These are phyloP conservation scores for Larimichthys polyactis DNA, from an alignment of 2,113 vertebrate species.

Conservation along the genomic window DNA sequence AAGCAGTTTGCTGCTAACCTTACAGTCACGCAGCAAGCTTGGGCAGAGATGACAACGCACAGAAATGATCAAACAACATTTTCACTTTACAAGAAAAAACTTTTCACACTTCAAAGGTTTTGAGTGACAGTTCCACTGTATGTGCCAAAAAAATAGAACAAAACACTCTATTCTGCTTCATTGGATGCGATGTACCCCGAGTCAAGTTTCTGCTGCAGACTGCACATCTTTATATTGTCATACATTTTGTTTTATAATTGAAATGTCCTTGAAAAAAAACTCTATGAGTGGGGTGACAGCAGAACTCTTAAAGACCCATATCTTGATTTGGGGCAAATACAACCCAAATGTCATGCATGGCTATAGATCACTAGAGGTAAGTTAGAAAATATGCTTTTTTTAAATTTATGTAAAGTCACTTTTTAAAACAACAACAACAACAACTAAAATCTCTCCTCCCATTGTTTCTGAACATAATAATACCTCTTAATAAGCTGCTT, in stretches of 20 bases:
- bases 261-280: not conserved
- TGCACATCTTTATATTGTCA: not conserved
- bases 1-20: constrained; percentile 42
- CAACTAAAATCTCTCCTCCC: not conserved
- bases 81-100: not conserved
- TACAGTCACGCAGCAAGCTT: constrained; percentile 30
- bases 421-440: not conserved
- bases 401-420: not conserved
- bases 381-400: not conserved
- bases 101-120: not conserved
- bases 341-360: not conserved
- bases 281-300: too few relatives aligned
- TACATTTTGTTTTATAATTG: not conserved
- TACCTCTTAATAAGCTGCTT: not conserved
- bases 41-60: constrained; percentile 2
- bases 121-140: not conserved
- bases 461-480: not conserved
- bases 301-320: not conserved
- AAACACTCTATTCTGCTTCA: not conserved
- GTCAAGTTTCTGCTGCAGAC: not conserved
- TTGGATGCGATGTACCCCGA: not conserved
- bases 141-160: not conserved
- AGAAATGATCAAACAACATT: constrained; percentile 17
- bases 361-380: not conserved
- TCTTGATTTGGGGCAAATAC: not conserved